phyloP scores from a whole-genome alignment of 2,888 invertebrate species.

The Aspidapion aeneum region DNA sequence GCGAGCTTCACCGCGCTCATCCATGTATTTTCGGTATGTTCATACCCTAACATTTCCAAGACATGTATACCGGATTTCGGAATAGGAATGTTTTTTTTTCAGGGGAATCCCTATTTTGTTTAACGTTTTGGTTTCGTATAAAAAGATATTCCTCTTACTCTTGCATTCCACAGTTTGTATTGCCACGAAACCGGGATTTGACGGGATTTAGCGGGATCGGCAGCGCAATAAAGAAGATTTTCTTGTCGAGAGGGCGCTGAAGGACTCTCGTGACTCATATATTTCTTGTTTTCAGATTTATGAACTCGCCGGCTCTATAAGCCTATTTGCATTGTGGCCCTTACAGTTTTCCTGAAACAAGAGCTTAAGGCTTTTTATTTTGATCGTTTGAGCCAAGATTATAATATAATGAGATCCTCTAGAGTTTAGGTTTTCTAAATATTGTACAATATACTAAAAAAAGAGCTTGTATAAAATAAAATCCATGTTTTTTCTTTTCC shows the following conservation, averaged over 20 bases:
- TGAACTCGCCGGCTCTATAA: conserved; percentile 23
- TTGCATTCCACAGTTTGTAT: not conserved
- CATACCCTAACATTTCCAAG: no score
- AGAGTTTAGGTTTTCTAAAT: no score
- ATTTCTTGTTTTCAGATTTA: conserved; percentile 45
- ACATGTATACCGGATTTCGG: no score
- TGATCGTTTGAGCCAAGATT: not conserved
- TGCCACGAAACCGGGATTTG: not conserved
- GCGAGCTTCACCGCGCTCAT: no score
- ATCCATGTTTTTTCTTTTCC: no score
- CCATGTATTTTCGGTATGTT: no score
- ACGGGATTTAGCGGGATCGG: conserved; percentile 28
- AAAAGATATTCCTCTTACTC: no score
- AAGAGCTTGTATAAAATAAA: no score
- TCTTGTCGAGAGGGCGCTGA: conserved; percentile 48
- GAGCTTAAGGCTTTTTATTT: not conserved
- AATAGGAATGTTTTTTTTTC: no score
- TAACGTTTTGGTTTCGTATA: no score
- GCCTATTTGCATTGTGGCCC: not conserved
- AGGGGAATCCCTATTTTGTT: no score
- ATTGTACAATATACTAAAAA: no score
- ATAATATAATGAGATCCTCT: not conserved
- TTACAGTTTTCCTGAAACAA: not conserved
- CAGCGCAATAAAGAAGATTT: conserved; percentile 47
- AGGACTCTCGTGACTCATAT: conserved; percentile 46